Evolutionary conservation across 2,113 vertebrate genomes (phyloP).

Genomic region (Trinectes maculatus): DNA sequence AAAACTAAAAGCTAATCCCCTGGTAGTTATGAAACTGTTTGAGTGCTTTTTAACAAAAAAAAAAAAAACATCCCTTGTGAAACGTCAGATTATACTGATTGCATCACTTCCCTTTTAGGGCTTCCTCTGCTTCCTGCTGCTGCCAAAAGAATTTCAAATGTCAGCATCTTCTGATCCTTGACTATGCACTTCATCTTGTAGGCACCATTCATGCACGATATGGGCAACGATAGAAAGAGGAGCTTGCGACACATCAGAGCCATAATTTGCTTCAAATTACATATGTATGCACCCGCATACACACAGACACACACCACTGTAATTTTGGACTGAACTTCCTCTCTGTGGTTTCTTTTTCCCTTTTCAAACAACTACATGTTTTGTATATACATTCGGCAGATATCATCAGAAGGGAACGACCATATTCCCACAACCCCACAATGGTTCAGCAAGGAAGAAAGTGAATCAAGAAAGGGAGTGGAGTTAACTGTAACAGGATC

Average conservation of each 20-base stretch:
- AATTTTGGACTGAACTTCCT: neutral
- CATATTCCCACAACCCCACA: too few relatives aligned
- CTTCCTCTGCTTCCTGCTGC: constrained; percentile 53
- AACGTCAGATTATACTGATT: constrained; percentile 19
- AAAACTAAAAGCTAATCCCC: neutral
- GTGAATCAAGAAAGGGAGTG: too few relatives aligned
- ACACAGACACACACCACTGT: neutral
- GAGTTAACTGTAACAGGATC: too few relatives aligned
- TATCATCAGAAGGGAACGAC: too few relatives aligned
- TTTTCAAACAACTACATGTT: too few relatives aligned
- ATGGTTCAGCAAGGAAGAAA: too few relatives aligned
- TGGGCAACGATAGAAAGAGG: neutral
- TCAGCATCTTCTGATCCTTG: constrained; percentile 33
- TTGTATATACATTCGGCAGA: too few relatives aligned
- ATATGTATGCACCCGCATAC: too few relatives aligned
- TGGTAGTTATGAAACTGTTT: constrained; percentile 17
- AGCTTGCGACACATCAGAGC: neutral
- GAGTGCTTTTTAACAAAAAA: neutral
- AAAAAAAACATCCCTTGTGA: too few relatives aligned
- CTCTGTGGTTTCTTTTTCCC: too few relatives aligned
- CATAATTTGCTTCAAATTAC: neutral
- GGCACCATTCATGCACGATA: constrained; percentile 22
- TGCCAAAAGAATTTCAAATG: constrained; percentile 42
- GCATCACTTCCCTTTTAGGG: constrained; percentile 53
- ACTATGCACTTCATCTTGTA: constrained; percentile 15